Evolutionary conservation across 2,797 vertebrate species (phyloP).

Genomic region (Linurgus olivaceus): DNA sequence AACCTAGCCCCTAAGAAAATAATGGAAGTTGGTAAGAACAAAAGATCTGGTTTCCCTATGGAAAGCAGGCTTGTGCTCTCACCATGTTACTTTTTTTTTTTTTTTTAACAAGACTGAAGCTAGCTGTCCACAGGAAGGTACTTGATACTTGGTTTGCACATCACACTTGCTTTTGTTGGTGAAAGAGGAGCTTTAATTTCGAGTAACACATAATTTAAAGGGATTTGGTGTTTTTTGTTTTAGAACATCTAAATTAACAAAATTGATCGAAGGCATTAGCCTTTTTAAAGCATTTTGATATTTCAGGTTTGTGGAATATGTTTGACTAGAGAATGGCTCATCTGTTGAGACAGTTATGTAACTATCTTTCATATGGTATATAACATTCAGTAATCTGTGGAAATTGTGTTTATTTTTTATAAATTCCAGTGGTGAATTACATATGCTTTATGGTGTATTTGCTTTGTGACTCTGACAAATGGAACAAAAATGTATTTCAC

Average conservation of each 20-base stretch:
- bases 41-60: background rate
- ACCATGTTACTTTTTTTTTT: background rate
- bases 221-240: background rate
- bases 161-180: background rate
- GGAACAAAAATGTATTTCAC: background rate
- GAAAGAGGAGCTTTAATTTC: background rate
- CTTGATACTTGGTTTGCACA: background rate
- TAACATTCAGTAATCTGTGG: background rate
- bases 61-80: background rate
- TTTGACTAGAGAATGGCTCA: background rate
- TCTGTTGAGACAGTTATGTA: background rate
- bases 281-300: background rate
- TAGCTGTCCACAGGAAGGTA: background rate
- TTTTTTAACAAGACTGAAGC: background rate
- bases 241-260: background rate
- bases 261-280: background rate
- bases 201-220: background rate
- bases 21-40: background rate
- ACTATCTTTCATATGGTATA: background rate
- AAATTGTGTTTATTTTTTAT: background rate
- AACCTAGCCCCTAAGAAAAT: background rate
- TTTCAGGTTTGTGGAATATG: background rate
- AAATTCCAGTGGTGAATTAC: background rate
- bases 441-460: background rate
- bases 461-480: background rate